Evolutionary conservation across 2,797 vertebrate species (phyloP).

Genomic region (Malurus leucopterus): DNA sequence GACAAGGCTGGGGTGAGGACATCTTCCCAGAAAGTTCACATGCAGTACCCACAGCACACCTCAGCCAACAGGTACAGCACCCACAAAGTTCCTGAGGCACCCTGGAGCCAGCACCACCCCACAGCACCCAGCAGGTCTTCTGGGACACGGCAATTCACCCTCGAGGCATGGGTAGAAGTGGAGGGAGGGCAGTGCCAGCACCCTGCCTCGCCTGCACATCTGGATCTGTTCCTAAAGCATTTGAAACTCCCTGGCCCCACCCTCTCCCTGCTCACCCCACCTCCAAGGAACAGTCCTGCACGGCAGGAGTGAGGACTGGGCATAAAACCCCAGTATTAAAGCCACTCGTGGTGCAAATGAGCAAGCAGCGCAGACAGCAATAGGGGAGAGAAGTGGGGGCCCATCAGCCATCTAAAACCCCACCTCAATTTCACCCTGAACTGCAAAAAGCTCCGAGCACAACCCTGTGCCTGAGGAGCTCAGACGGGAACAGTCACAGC

Average conservation of each 20-base stretch:
- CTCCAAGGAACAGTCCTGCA: background rate
- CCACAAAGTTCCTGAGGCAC: background rate
- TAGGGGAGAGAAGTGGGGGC: background rate
- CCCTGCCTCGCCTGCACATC: background rate
- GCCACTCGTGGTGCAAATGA: background rate
- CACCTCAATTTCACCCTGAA: background rate
- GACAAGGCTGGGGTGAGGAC: background rate
- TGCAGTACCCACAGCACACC: background rate
- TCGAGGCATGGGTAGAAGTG: fast-evolving
- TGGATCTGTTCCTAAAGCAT: background rate
- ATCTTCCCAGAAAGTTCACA: fast-evolving
- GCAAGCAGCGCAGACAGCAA: background rate
- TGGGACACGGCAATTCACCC: background rate
- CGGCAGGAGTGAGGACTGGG: background rate
- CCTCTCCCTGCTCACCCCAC: background rate
- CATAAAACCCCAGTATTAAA: background rate
- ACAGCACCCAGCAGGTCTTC: background rate
- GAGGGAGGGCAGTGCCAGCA: background rate
- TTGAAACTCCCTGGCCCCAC: background rate
- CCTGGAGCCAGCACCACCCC: background rate
- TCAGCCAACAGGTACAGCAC: fast-evolving
- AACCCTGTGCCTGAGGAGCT: background rate
- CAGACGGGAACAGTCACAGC: background rate
- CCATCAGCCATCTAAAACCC: background rate
- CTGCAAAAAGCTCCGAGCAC: background rate